Percentiles rank a stretch among this genome's conserved stretches.
phyloP scores from a whole-genome alignment of 2,797 vertebrate species.

The Euphonia xanthogaster region DNA sequence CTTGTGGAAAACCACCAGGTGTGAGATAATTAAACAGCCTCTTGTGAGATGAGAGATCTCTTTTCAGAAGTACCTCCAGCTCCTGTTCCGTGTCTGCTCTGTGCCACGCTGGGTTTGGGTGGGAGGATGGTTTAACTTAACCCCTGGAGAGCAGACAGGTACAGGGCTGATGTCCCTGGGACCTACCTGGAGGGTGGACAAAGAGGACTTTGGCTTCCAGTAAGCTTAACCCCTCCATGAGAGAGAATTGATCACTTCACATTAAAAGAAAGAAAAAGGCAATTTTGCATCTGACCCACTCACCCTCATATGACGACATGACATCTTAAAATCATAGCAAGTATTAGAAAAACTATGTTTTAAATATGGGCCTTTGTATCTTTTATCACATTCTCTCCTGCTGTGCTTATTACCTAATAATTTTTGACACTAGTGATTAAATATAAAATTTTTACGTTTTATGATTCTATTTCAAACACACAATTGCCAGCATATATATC shows the following conservation, averaged over 20 bases:
- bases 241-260: constrained; percentile 72
- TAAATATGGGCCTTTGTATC: constrained; percentile 78
- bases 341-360: constrained; percentile 79
- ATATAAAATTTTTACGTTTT: constrained; percentile 79
- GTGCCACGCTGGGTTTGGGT: neutral
- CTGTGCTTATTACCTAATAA: constrained; percentile 80
- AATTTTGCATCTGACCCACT: constrained; percentile 73
- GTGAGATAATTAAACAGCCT: neutral
- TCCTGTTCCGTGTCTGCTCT: neutral
- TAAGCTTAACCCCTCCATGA: constrained; percentile 68
- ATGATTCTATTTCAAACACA: constrained; percentile 80
- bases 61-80: neutral
- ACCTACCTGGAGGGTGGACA: constrained; percentile 25
- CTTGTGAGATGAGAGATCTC: neutral
- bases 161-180: constrained; percentile 19
- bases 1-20: neutral
- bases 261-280: constrained; percentile 55
- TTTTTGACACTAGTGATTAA: constrained; percentile 81
- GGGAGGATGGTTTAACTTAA: neutral
- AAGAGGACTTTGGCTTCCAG: constrained; percentile 61
- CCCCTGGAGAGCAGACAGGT: neutral
- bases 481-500: constrained; percentile 78
- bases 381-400: constrained; percentile 73
- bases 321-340: constrained; percentile 79
- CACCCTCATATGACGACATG: constrained; percentile 75